Base-by-base conservation (phyloP, 2,113 vertebrate genomes). In the Ramphastos sulfuratus region DNA sequence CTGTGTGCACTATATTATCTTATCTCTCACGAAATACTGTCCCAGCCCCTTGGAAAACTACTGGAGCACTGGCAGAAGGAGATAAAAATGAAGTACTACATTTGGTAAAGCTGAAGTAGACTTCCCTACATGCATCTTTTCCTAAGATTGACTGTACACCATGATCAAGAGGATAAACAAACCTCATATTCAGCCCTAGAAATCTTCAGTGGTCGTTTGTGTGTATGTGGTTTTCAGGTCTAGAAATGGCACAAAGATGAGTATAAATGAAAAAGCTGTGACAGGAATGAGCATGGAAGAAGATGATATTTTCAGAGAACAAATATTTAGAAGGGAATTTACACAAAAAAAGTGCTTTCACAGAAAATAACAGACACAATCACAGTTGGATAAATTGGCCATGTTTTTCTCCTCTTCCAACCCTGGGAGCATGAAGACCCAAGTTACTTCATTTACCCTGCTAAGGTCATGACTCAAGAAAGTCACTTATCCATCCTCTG, bases 1-100 rank as follows among this genome's bases (percentile, higher is more conserved):
- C 31, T 74, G 74, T 94, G 73, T 80, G 85, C 61, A 85, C 75
- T 91, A 31, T 70, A 91, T 95, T 92, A 94, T 93, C 73, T 97
- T 94, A 96, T 96, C 80, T 93, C 44, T 71, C 7, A 3, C 91
- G 95, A 95, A 94, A 37, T 55, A 92, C 50, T 48, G 4, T 87
- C 65, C 72, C 52, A 86, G 56, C 27, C 87, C 33, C 84, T 39
- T 56, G 61, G 79, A 61, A 96, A 85, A 82, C 75, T 92, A 78
- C 56, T 91, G 56, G 56, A 96, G 85, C 44, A 95, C 63, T 95
- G 82, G 61, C 76, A 83, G 95, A 94, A 72, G 91, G 87, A 92
- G 94, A 96, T 95, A 96, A 96, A 95, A 95, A 96, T 86, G 48
- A 96, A 95, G 70, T 77, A 95, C 70, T 80, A 61, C 8, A 11